phyloP scores from a whole-genome alignment of 2,888 invertebrate species.

The Mongoloraphidia duomilia region DNA sequence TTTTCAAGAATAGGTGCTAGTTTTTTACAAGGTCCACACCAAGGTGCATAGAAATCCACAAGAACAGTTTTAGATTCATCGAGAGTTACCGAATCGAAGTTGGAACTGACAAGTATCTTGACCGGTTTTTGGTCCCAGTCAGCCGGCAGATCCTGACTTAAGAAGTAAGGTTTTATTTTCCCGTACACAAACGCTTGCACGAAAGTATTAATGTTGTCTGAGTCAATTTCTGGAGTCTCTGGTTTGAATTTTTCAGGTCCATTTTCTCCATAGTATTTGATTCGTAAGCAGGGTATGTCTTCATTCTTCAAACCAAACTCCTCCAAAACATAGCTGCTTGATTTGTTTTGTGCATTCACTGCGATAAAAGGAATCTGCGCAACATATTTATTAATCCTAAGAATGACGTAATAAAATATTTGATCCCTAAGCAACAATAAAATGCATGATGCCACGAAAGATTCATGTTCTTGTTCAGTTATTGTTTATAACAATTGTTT shows the following conservation, averaged over 20 bases:
- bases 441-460: no score
- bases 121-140: constrained; percentile 97
- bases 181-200: constrained; percentile 82
- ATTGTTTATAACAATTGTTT: no score
- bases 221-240: constrained; percentile 49
- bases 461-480: no score
- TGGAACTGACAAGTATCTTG: constrained; percentile 36
- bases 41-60: constrained; percentile 58
- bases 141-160: constrained; percentile 85
- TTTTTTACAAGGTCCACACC: constrained; percentile 62
- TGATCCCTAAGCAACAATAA: no score
- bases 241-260: constrained; percentile 72
- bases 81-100: no score
- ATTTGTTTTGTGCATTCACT: constrained; percentile 88
- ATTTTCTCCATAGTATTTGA: constrained; percentile 79
- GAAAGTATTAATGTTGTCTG: constrained; percentile 62
- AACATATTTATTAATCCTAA: no score
- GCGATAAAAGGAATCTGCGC: constrained; percentile 77
- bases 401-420: no score
- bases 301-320: constrained; percentile 97
- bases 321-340: constrained; percentile 93
- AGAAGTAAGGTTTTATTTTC: constrained; percentile 86
- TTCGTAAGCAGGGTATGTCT: constrained; percentile 82
- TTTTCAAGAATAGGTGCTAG: constrained; percentile 32
- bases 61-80: constrained; percentile 17